These are phyloP conservation scores for Ptychobarbus kaznakovi DNA, from an alignment of 2,797 vertebrate species.

Conservation along the genomic window DNA sequence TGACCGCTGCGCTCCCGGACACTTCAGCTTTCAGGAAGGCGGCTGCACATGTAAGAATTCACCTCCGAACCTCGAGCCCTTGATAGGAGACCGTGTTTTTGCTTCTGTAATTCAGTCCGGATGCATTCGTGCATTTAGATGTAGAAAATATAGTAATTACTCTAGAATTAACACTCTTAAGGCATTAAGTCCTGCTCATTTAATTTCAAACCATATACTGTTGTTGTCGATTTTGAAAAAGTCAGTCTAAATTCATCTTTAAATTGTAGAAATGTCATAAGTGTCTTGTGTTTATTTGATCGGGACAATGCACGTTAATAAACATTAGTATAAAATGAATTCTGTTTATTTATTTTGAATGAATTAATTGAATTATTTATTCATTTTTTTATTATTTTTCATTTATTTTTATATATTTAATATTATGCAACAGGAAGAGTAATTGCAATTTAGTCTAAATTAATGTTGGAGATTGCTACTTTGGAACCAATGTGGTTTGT, in stretches of 20 bases:
- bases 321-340: neutral
- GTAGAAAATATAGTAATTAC: too few relatives aligned
- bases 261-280: neutral
- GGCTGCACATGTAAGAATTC: conserved; percentile 88
- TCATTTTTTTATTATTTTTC: too few relatives aligned
- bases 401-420: too few relatives aligned
- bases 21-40: conserved; percentile 95
- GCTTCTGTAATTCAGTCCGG: neutral
- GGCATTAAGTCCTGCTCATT: neutral
- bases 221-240: neutral
- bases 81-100: neutral
- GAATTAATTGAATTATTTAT: too few relatives aligned
- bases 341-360: too few relatives aligned
- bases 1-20: conserved; percentile 89
- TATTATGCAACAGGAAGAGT: neutral
- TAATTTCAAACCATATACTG: neutral
- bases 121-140: too few relatives aligned
- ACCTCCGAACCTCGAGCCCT: neutral
- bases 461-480: neutral
- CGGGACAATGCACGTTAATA: neutral
- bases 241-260: neutral
- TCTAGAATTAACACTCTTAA: neutral
- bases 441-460: neutral
- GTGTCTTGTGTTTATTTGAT: neutral
- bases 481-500: neutral